phyloP scores from a whole-genome alignment of 2,888 invertebrate genomes.

The Drosophila conformis region DNA sequence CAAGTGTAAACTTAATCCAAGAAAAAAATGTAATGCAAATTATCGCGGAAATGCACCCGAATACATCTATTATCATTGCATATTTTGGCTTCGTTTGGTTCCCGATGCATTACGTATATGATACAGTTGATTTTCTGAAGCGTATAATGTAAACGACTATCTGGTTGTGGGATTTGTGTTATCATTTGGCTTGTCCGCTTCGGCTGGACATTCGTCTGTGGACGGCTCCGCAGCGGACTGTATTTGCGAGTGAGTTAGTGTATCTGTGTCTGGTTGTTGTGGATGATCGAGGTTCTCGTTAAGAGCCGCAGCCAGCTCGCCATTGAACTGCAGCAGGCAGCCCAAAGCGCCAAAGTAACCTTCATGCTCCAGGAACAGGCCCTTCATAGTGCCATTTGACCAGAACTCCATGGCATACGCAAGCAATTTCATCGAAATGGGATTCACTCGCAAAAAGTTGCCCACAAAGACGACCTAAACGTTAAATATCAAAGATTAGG shows the following conservation, averaged over 20 bases:
- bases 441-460: conserved; percentile 98
- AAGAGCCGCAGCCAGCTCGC: conserved; percentile 85
- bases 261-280: conserved; percentile 15
- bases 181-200: conserved; percentile 38
- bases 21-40: conserved; percentile 40
- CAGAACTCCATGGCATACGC: conserved; percentile 99
- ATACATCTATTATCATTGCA: conserved; percentile 43
- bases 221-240: conserved; percentile 26
- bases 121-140: conserved; percentile 30
- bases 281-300: conserved; percentile 75
- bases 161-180: conserved; percentile 52
- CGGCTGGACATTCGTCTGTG: conserved; percentile 11
- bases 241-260: conserved; percentile 14
- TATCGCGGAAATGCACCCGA: conserved; percentile 58
- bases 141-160: conserved; percentile 49
- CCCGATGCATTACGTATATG: conserved; percentile 43
- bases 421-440: conserved; percentile 97
- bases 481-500: neutral
- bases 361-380: conserved; percentile 98
- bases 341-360: conserved; percentile 98
- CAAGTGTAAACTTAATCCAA: conserved; percentile 49
- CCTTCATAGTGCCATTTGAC: conserved; percentile 98
- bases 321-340: conserved; percentile 93
- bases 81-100: conserved; percentile 28
- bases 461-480: conserved; percentile 97